phyloP scores from a whole-genome alignment of 2,113 vertebrate species.

The Ictalurus furcatus region DNA sequence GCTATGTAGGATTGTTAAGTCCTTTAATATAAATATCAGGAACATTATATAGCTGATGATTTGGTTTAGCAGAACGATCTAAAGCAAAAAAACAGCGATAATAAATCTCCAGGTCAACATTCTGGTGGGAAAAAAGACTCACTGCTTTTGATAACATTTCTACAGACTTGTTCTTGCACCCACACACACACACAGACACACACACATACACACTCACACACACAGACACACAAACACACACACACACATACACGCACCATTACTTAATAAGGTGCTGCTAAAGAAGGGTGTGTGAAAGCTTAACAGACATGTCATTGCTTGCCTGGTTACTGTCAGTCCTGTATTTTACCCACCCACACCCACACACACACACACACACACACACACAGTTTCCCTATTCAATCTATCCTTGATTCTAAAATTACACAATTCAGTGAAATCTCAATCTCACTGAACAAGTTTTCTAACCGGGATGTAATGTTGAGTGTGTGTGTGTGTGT shows the following conservation, averaged over 20 bases:
- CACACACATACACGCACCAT: neutral
- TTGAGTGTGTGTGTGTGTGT: neutral
- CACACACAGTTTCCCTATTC: neutral
- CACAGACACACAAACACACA: neutral
- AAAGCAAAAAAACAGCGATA: neutral
- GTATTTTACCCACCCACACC: neutral
- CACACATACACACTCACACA: neutral
- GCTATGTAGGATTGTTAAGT: too few species aligned
- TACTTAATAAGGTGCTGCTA: constrained; percentile 11
- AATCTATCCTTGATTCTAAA: neutral
- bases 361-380: neutral
- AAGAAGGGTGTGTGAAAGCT: neutral
- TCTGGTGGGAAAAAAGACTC: neutral
- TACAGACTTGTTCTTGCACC: neutral
- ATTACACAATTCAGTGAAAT: neutral
- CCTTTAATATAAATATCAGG: neutral
- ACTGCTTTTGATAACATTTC: neutral
- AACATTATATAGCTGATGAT: neutral
- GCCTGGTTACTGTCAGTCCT: constrained; percentile 7
- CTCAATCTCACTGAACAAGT: neutral
- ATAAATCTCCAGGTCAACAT: neutral
- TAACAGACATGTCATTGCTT: constrained; percentile 7
- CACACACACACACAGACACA: neutral
- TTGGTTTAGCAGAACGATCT: neutral
- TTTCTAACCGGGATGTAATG: neutral